Evolutionary conservation across 2,888 invertebrate species (phyloP), one percentile per base, ranked within the genome.

Genomic region (Acleris laterana): DNA sequence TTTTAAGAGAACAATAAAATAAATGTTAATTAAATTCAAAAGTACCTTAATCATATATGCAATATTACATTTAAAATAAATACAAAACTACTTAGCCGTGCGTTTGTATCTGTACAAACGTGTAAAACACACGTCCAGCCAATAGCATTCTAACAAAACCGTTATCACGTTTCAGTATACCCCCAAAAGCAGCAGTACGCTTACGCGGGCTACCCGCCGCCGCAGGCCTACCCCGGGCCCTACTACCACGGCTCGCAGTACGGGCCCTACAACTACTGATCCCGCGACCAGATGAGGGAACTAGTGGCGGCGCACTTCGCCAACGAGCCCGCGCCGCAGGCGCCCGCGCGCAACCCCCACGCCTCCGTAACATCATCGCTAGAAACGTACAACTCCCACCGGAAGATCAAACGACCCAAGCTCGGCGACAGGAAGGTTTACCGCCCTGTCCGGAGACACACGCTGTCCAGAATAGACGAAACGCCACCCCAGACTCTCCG

Each of bases 131-230:
- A 9, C 32, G 32, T 32, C 9, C 32, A 16, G 3, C 13, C 44
- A 44, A 44, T 44, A 44, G 3, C 32, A 46, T 46, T 17, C 55
- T 65, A 56, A 65, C 5, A 3, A 17, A 25, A 19, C 38, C 19
- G 5, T 6, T 9, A 22, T 56, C 32, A 22, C 44, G 16, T 56
- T 93, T 53, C 94, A 97, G 98, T 98, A 79, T 98, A 98, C 93
- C 98, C 98, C 60, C 98, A 98, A 89, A 98, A 98, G 90, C 97
- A 98, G 87, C 97, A 97, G 76, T 97, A 97, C 83, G 97, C 97
- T 17, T 98, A 98, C 86, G 96, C 97, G 62, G 97, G 97, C 68
- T 97, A 98, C 87, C 96, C 97, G 64, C 96, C 96, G 0, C 95
- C 95, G 62, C 95, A 95, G 70, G 96, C 97, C 62, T 98, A 98